Conservation (phyloP, 2,797 vertebrate species). For the Pempheris klunzingeri region DNA sequence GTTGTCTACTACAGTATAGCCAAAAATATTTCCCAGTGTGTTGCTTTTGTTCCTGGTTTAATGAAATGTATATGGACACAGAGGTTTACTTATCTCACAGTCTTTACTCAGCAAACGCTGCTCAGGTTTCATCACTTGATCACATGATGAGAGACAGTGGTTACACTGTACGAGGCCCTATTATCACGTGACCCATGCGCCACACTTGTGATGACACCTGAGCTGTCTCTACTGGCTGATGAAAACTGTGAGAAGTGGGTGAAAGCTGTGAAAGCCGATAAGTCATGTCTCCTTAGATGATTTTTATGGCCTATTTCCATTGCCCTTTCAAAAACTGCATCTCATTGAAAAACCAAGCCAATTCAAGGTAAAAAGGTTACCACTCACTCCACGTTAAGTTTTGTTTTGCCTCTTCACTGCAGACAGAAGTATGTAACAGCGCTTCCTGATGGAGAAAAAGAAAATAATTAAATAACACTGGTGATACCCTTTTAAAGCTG, state of each 20-base stretch:
- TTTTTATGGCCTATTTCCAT: constrained; percentile 15
- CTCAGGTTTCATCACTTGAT: not conserved
- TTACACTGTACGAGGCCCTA: constrained; percentile 10
- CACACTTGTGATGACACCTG: not conserved
- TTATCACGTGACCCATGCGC: not conserved
- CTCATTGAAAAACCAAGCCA: constrained; percentile 7
- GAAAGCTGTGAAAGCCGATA: not conserved
- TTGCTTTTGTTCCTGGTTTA: not conserved
- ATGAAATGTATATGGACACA: not conserved
- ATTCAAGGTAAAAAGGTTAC: constrained; percentile 16
- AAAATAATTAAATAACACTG: constrained; percentile 49
- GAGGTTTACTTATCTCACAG: not conserved
- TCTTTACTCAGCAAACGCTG: not conserved
- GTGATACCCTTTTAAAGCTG: constrained; percentile 51
- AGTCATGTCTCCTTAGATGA: not conserved
- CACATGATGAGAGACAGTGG: not conserved
- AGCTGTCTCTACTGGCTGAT: not conserved
- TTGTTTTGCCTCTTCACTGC: constrained; percentile 20
- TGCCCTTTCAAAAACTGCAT: not conserved
- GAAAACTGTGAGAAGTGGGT: not conserved
- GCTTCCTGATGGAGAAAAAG: constrained; percentile 17
- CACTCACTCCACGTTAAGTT: constrained; percentile 13
- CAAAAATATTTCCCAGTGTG: not conserved
- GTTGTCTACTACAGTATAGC: not conserved
- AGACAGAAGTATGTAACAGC: constrained; percentile 28